A percentile compares a stretch with the other conserved stretches of the same genome.
Conservation (phyloP, 2,113 vertebrate species). For the Sturnus vulgaris region DNA sequence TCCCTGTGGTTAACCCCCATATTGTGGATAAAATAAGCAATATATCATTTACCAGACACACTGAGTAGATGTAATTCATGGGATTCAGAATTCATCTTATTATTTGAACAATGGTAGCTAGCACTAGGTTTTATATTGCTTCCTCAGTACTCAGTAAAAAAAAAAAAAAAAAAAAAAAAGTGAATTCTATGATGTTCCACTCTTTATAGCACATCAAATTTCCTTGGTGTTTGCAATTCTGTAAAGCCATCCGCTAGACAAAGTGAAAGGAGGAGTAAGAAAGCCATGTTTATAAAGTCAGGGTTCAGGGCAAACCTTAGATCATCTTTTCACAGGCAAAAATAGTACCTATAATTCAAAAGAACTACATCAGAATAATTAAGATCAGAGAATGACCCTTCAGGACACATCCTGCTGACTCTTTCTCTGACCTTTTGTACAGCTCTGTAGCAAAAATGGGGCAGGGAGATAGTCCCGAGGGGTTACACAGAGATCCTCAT, state of each 20-base stretch:
- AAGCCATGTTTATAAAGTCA: background rate
- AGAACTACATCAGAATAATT: constrained; percentile 11
- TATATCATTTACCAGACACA: background rate
- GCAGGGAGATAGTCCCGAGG: background rate
- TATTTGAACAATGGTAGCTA: constrained; percentile 27
- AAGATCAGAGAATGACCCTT: background rate
- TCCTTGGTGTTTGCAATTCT: background rate
- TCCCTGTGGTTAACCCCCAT: constrained; percentile 15
- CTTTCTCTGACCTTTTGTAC: background rate
- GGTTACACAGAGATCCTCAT: background rate
- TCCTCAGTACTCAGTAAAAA: constrained; percentile 17
- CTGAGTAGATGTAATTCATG: background rate
- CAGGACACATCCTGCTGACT: background rate
- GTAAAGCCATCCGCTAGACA: background rate
- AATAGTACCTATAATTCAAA: background rate
- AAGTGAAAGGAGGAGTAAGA: background rate
- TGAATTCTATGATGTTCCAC: background rate
- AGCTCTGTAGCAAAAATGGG: background rate
- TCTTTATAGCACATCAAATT: background rate
- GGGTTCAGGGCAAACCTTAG: background rate
- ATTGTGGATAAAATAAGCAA: constrained; percentile 10
- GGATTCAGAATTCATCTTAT: constrained; percentile 32
- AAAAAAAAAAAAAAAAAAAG: background rate
- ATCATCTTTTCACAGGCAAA: background rate
- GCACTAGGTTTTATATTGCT: background rate